These are phyloP conservation scores for Thymelicus lineola DNA, from an alignment of 2,888 invertebrate species.

Conservation along the genomic window DNA sequence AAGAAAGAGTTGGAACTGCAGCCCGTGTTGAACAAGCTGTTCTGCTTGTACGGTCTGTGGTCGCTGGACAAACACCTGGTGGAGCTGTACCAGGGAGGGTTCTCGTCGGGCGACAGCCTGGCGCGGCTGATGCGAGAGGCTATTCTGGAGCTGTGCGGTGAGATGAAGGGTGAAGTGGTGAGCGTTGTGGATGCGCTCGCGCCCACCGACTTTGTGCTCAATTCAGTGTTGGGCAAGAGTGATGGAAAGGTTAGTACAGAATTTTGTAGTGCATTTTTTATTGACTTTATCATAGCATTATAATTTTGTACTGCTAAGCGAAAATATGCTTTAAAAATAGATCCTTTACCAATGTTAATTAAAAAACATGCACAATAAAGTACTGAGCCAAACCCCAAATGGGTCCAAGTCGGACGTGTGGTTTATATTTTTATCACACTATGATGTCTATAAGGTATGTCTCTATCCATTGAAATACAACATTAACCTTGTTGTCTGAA, in stretches of 20 bases:
- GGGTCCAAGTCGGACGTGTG: too few relatives aligned
- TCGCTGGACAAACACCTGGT: slow-evolving; percentile 89
- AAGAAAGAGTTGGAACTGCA: slow-evolving; percentile 66
- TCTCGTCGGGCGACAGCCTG: slow-evolving; percentile 79
- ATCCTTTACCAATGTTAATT: too few relatives aligned
- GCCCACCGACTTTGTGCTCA: slow-evolving; percentile 95
- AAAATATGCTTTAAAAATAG: too few relatives aligned
- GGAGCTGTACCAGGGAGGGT: slow-evolving; percentile 89
- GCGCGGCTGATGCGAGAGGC: slow-evolving; percentile 87
- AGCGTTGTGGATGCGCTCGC: slow-evolving; percentile 93
- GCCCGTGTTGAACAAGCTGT: slow-evolving; percentile 79
- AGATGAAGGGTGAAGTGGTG: slow-evolving; percentile 90
- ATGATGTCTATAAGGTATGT: too few relatives aligned
- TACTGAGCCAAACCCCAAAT: too few relatives aligned
- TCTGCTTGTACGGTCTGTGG: slow-evolving; percentile 72
- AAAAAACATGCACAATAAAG: too few relatives aligned
- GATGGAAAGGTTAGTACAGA: slow-evolving; percentile 89
- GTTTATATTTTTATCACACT: too few relatives aligned
- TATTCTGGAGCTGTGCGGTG: slow-evolving; percentile 88
- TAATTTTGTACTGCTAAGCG: too few relatives aligned
- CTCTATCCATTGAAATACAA: too few relatives aligned
- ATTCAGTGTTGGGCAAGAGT: slow-evolving; percentile 93
- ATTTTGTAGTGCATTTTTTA: slow-evolving; percentile 6
- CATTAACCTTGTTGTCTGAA: too few relatives aligned
- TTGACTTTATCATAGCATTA: not conserved